phyloP scores from a whole-genome alignment of 1,140 invertebrate genomes.

The Drosophila ananassae region DNA sequence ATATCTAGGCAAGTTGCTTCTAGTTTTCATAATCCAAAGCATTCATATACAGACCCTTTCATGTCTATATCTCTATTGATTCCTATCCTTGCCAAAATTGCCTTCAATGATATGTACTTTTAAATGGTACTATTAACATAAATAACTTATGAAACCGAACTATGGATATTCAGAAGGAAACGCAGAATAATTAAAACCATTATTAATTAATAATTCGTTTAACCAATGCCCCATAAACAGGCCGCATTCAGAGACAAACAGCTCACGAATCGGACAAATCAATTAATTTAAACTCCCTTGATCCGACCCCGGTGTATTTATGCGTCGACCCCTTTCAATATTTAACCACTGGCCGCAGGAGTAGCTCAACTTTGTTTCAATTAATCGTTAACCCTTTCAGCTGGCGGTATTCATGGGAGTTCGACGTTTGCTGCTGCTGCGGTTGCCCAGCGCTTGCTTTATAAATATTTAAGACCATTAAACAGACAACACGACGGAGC shows the following conservation, averaged over 20 bases:
- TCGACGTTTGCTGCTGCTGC: slow-evolving; percentile 50
- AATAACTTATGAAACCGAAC: not conserved
- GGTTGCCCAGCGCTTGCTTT: slow-evolving; percentile 54
- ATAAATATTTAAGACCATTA: slow-evolving; percentile 74
- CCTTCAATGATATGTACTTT: too few relatives aligned
- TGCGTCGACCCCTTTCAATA: slow-evolving; percentile 20
- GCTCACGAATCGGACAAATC: not conserved
- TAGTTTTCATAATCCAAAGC: too few relatives aligned
- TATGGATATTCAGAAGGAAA: not conserved
- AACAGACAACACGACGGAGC: slow-evolving; percentile 43
- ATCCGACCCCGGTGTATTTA: not conserved
- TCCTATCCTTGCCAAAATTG: too few relatives aligned
- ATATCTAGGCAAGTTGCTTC: too few relatives aligned
- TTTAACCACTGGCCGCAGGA: slow-evolving; percentile 37
- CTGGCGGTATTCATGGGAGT: slow-evolving; percentile 15
- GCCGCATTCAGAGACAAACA: not conserved
- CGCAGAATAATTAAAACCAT: not conserved
- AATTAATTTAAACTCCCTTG: slow-evolving; percentile 29
- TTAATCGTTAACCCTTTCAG: slow-evolving; percentile 51
- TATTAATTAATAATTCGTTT: not conserved
- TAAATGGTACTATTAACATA: too few relatives aligned
- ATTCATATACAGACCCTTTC: too few relatives aligned
- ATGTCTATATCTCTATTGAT: too few relatives aligned
- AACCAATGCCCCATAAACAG: not conserved
- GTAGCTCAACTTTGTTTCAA: slow-evolving; percentile 42